phyloP scores from a whole-genome alignment of 2,113 vertebrate species.

The Procavia capensis region DNA sequence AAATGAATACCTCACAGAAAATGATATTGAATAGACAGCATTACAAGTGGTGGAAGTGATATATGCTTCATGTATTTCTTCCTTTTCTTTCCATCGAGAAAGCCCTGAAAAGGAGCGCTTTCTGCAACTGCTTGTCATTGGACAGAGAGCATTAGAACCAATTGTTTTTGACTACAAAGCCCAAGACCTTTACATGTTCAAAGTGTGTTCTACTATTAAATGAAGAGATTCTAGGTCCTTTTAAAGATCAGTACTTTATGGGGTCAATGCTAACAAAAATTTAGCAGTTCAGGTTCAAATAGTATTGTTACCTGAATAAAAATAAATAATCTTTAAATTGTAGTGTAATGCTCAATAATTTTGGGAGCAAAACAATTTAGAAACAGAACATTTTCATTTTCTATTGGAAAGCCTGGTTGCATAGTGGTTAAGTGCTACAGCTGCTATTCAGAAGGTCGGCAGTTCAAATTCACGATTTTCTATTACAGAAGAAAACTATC shows the following conservation, averaged over 20 bases:
- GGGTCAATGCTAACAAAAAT: neutral
- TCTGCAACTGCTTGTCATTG: neutral
- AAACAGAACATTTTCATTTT: neutral
- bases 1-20: neutral
- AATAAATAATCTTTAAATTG: neutral
- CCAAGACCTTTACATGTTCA: neutral
- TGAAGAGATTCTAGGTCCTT: neutral
- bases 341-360: neutral
- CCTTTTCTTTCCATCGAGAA: too few relatives aligned
- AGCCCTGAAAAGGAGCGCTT: too few relatives aligned
- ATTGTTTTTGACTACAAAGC: neutral
- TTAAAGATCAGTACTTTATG: neutral
- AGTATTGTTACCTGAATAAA: neutral
- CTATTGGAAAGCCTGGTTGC: too few relatives aligned
- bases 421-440: too few relatives aligned
- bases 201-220: neutral
- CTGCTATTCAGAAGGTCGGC: too few relatives aligned
- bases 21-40: neutral
- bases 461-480: too few relatives aligned
- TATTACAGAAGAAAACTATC: neutral
- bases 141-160: neutral
- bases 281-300: neutral
- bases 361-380: neutral
- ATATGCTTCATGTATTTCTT: too few relatives aligned
- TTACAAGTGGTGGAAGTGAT: neutral